A percentile compares a stretch with the other conserved stretches of the same genome.
These are phyloP conservation scores for Allygus modestus DNA, from an alignment of 2,888 invertebrate genomes.

Conservation along the genomic window DNA sequence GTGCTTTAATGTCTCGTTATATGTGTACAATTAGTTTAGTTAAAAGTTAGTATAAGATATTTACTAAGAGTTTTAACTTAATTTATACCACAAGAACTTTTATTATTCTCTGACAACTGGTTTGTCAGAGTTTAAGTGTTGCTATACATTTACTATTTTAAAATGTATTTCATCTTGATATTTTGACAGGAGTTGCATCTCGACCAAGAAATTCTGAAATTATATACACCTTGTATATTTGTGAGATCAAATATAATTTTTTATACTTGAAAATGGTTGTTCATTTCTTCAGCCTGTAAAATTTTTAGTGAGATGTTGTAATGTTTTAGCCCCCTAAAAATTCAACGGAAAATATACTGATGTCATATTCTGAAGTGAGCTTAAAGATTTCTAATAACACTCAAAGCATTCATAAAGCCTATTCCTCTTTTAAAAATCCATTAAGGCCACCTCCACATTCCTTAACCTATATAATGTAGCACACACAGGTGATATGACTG, in stretches of 20 bases:
- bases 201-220: slow-evolving; percentile 25
- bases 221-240: slow-evolving; percentile 1
- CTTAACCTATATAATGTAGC: too few relatives aligned
- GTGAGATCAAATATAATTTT: slow-evolving; percentile 12
- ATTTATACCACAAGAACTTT: slow-evolving; percentile 10
- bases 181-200: neutral
- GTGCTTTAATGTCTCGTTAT: neutral
- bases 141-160: neutral
- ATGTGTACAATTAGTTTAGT: slow-evolving; percentile 35
- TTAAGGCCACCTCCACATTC: too few relatives aligned
- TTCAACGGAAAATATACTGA: too few relatives aligned
- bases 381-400: too few relatives aligned
- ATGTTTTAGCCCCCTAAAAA: too few relatives aligned
- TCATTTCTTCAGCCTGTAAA: neutral
- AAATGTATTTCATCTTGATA: slow-evolving; percentile 8
- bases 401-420: too few relatives aligned
- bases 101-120: slow-evolving; percentile 9
- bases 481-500: too few relatives aligned
- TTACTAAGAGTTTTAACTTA: slow-evolving; percentile 18
- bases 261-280: neutral
- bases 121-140: neutral
- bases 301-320: too few relatives aligned
- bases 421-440: too few relatives aligned
- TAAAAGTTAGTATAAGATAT: slow-evolving; percentile 22
- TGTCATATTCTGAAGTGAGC: too few relatives aligned